phyloP scores from a whole-genome alignment of 2,888 invertebrate species.

The Sarcophaga carnaria region DNA sequence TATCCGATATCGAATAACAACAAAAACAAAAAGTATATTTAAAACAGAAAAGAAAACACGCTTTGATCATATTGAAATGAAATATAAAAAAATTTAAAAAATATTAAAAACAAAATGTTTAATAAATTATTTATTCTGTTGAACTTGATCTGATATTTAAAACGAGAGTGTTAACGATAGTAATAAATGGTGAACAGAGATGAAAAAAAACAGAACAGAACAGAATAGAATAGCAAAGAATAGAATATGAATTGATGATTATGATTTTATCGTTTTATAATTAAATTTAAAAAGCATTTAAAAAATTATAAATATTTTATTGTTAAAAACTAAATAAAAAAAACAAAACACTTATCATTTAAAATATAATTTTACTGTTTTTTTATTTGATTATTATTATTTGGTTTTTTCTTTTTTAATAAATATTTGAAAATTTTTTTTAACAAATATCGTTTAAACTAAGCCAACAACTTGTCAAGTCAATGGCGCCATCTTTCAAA shows the following conservation, averaged over 20 bases:
- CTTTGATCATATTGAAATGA: not conserved
- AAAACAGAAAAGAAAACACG: not conserved
- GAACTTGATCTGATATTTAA: not conserved
- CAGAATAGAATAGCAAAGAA: not conserved
- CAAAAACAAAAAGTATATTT: not conserved
- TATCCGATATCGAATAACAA: not conserved
- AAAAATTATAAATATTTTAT: conserved; percentile 51
- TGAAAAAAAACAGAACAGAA: not conserved
- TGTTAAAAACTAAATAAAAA: not conserved
- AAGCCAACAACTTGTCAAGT: not conserved
- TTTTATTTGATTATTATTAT: no score
- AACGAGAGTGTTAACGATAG: not conserved
- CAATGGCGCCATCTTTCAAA: not conserved
- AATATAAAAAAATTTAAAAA: not conserved
- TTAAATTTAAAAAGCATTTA: conserved; percentile 48
- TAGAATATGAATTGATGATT: conserved; percentile 21
- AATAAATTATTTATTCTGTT: not conserved
- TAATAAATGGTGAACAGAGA: not conserved
- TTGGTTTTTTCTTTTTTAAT: not conserved
- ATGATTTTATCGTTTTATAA: conserved; percentile 39
- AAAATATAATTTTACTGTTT: not conserved
- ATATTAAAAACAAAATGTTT: not conserved
- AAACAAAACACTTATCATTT: not conserved
- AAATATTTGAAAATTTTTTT: not conserved
- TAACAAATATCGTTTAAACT: not conserved